phyloP scores from a whole-genome alignment of 2,888 invertebrate species.

The Carabus problematicus region DNA sequence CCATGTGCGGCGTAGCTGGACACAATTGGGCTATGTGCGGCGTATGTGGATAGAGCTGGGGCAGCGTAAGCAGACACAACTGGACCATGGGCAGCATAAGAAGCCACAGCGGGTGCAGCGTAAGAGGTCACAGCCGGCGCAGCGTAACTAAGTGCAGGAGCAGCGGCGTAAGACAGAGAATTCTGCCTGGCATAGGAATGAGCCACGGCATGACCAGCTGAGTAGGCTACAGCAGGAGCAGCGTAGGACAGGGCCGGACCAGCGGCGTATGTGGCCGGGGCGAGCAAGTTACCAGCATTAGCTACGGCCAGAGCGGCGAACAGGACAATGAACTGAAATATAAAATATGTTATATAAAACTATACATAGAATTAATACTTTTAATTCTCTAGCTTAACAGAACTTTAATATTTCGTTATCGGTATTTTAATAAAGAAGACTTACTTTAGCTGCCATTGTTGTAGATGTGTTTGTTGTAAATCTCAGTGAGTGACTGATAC shows the following conservation, averaged over 20 bases:
- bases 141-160: constrained; percentile 48
- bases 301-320: constrained; percentile 67
- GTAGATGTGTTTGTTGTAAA: constrained; percentile 6
- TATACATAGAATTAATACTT: too few relatives aligned
- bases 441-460: constrained; percentile 51
- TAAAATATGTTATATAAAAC: too few relatives aligned
- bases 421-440: constrained; percentile 14
- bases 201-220: too few relatives aligned
- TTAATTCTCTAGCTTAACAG: too few relatives aligned
- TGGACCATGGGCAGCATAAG: constrained; percentile 47
- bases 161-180: constrained; percentile 50
- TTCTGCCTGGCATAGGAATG: constrained; percentile 47
- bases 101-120: constrained; percentile 47
- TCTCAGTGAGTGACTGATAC: too few relatives aligned
- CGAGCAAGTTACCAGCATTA: constrained; percentile 65
- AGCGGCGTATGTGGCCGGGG: constrained; percentile 46
- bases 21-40: too few relatives aligned
- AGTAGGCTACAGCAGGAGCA: too few relatives aligned
- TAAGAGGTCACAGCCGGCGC: constrained; percentile 30
- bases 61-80: constrained; percentile 47
- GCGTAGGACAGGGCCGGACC: constrained; percentile 25
- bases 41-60: too few relatives aligned
- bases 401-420: too few relatives aligned
- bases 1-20: too few relatives aligned
- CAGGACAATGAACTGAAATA: constrained; percentile 62